These are phyloP conservation scores for Sylvietta virens DNA, from an alignment of 2,113 vertebrate genomes.

Conservation along the genomic window DNA sequence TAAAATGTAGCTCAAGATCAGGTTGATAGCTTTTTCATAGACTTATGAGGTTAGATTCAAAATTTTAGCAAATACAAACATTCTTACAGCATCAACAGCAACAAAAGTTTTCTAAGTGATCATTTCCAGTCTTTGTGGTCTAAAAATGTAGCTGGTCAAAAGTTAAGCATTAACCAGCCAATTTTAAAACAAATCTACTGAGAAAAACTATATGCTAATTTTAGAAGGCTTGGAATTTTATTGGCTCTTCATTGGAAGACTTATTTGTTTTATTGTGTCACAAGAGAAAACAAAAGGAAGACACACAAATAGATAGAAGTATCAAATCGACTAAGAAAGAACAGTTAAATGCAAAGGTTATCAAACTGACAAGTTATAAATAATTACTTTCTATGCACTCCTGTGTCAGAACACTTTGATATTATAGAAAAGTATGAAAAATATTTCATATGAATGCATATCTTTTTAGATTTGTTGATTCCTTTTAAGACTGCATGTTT, in stretches of 20 bases:
- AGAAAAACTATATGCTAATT: background rate
- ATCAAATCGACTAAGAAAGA: background rate
- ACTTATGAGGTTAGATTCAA: background rate
- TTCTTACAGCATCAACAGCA: background rate
- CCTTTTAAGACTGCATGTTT: background rate
- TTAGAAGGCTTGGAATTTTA: background rate
- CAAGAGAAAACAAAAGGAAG: background rate
- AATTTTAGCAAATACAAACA: background rate
- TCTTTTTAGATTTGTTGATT: background rate
- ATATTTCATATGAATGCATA: background rate
- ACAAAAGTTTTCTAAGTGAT: background rate
- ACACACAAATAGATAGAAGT: background rate
- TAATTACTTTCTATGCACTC: background rate
- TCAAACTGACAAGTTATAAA: background rate
- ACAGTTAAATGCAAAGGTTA: background rate
- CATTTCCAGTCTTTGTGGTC: background rate
- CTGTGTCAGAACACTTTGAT: background rate
- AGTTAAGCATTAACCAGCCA: background rate
- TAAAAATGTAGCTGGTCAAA: background rate
- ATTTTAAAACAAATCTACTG: background rate
- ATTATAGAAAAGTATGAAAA: background rate
- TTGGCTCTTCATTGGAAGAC: background rate
- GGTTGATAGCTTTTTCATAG: background rate
- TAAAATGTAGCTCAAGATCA: background rate
- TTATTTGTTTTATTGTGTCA: background rate